Evolutionary conservation across 2,888 invertebrate genomes (phyloP), one percentile per base, ranked within the genome.

Genomic region (Cylindroiulus punctatus): DNA sequence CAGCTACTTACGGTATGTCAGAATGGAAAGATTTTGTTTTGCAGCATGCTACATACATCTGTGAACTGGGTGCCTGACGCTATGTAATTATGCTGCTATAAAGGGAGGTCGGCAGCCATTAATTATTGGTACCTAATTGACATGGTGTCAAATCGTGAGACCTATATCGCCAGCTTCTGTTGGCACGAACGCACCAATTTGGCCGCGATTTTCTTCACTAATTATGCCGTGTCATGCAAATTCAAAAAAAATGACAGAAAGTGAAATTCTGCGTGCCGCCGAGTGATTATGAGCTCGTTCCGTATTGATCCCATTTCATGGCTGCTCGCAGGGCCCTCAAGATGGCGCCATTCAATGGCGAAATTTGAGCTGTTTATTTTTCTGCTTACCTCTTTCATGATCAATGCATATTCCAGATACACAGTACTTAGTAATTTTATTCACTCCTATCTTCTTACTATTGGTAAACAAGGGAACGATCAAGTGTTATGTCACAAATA

Each of bases 161-260:
- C 65, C 57, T 65, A 22, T 52, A 52, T 19, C 19, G 52, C 52
- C n/a, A n/a, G 1, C 52, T 57, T 65, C 19, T 65, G 26, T 65
- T 65, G 65, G 65, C 65, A 65, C 65, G 65, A 65, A 65, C 2
- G n/a, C 65, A n/a, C 26, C 65, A 65, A 26, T 65, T 65, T 26
- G n/a, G 8, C 65, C 10, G 26, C 65, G 22, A 26, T 65, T 65
- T 52, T 65, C 26, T 65, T 10, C 26, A n/a, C 22, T 65, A 65
- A 65, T 65, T 26, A 65, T 12, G 12, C 26, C 65, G n/a, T 65
- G 65, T 22, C 65, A 12, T 22, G 26, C 65, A 65, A 26, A 65
- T 65, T 65, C 44, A 1, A 8, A 1, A 26, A 65, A 12, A 26
- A 65, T 26, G 7, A n/a, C 1, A 17, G 52, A 65, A 65, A 26